These are phyloP conservation scores for Steinernema carpocapsae DNA, from an alignment of 2,888 invertebrate genomes.

Conservation along the genomic window DNA sequence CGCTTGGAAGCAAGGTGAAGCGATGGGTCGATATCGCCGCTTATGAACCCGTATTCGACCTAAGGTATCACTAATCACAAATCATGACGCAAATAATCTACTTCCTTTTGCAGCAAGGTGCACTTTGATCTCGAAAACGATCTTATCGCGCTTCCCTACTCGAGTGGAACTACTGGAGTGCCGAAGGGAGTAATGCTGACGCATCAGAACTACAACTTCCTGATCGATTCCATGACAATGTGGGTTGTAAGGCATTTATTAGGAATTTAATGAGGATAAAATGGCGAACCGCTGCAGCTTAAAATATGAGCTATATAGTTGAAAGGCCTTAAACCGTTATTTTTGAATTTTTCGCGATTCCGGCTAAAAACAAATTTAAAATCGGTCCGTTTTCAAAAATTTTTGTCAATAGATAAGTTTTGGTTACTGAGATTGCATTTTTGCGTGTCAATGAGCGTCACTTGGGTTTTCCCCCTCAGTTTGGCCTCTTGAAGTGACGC, in stretches of 20 bases:
- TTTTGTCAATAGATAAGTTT: no score
- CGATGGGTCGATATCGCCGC: constrained; percentile 24
- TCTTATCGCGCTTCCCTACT: constrained; percentile 54
- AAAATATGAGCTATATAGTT: no score
- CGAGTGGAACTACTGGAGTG: constrained; percentile 58
- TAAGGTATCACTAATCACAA: background rate
- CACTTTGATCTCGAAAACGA: constrained; percentile 48
- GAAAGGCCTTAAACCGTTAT: no score
- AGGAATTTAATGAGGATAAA: background rate
- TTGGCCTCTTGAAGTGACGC: no score
- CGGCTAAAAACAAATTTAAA: no score
- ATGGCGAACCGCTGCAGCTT: no score
- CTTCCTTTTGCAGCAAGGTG: constrained; percentile 32
- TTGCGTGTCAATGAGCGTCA: no score
- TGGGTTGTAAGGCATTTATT: background rate
- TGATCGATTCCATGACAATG: constrained; percentile 16
- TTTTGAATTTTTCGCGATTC: no score
- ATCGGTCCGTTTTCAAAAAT: no score
- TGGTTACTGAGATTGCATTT: no score
- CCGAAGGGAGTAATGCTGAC: constrained; percentile 58
- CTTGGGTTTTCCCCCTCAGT: no score
- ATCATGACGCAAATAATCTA: background rate
- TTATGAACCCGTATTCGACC: constrained; percentile 27
- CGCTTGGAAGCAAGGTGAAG: background rate
- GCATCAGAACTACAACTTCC: constrained; percentile 48